These are phyloP conservation scores for Agonopterix arenella DNA, from an alignment of 2,888 invertebrate genomes.

Conservation along the genomic window DNA sequence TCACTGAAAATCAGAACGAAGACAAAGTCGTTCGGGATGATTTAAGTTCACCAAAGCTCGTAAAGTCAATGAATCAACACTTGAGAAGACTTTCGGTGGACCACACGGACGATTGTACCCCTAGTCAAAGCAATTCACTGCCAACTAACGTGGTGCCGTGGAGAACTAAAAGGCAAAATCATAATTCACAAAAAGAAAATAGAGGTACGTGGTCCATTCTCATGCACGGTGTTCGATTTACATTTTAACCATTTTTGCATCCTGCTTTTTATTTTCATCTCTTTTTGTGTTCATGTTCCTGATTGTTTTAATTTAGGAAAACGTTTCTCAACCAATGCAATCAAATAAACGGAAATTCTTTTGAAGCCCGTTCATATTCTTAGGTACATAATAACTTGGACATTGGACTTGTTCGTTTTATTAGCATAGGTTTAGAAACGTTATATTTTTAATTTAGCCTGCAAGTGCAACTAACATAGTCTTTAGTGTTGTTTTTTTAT, in stretches of 20 bases:
- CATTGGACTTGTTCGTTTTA: no score
- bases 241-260: slow-evolving; percentile 64
- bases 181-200: slow-evolving; percentile 65
- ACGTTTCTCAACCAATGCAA: no score
- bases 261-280: slow-evolving; percentile 27
- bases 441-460: no score
- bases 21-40: slow-evolving; percentile 45
- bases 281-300: background rate
- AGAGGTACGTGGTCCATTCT: slow-evolving; percentile 68
- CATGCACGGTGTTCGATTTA: slow-evolving; percentile 68
- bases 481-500: slow-evolving; percentile 23
- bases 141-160: slow-evolving; percentile 66
- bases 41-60: slow-evolving; percentile 67
- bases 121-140: slow-evolving; percentile 65
- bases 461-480: slow-evolving; percentile 1
- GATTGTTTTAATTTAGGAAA: no score
- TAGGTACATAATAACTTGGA: no score
- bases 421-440: no score
- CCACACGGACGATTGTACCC: slow-evolving; percentile 46
- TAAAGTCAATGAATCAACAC: slow-evolving; percentile 64
- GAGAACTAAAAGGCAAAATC: slow-evolving; percentile 64
- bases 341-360: no score
- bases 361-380: no score
- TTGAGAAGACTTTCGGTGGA: slow-evolving; percentile 61
- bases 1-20: slow-evolving; percentile 27